These are phyloP conservation scores for Rhinoptilus africanus DNA, from an alignment of 2,113 vertebrate genomes.

Conservation along the genomic window DNA sequence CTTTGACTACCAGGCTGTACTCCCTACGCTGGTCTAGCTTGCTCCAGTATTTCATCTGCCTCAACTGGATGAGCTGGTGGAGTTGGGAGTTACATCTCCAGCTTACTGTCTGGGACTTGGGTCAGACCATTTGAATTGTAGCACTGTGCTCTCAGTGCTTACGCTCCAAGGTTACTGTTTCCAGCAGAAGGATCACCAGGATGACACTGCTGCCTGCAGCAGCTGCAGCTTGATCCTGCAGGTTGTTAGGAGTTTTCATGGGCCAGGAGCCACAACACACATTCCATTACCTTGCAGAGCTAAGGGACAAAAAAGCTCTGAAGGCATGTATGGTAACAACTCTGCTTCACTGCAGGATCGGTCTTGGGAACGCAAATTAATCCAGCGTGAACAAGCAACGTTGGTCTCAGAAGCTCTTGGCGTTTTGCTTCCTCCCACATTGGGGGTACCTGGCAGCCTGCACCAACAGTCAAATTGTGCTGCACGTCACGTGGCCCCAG, in stretches of 20 bases:
- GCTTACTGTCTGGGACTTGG: neutral
- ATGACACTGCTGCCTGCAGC: neutral
- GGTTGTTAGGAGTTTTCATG: neutral
- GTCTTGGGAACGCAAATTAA: neutral
- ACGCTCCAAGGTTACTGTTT: fast-evolving
- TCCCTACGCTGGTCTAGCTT: neutral
- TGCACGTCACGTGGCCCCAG: fast-evolving
- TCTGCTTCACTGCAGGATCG: neutral
- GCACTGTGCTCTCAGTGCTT: neutral
- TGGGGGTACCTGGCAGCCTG: neutral
- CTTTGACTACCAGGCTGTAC: neutral
- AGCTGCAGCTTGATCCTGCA: neutral
- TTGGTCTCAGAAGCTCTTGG: neutral
- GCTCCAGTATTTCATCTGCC: neutral
- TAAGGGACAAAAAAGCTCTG: neutral
- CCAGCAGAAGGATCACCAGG: neutral
- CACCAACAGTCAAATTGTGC: neutral
- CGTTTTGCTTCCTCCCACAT: neutral
- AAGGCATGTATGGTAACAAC: neutral
- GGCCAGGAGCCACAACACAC: neutral
- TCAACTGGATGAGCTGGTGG: neutral
- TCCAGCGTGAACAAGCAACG: neutral
- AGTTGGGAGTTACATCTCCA: neutral
- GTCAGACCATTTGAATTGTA: neutral
- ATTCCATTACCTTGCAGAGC: neutral